These are phyloP conservation scores for Cryptops parisi DNA, from an alignment of 2,888 invertebrate species.

Conservation along the genomic window DNA sequence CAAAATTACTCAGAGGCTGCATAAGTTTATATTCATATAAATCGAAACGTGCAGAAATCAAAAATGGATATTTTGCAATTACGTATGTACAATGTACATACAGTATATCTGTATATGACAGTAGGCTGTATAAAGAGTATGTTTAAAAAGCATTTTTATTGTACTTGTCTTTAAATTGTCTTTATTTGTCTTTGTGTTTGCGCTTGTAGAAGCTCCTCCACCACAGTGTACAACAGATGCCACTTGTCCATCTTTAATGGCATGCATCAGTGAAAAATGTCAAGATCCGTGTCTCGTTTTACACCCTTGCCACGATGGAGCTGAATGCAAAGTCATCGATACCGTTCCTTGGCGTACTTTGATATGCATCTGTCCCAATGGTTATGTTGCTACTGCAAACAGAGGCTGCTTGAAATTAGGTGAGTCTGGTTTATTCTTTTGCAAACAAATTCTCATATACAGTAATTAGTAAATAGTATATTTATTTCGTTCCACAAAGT, in stretches of 20 bases:
- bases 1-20: too few species aligned
- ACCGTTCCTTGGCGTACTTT: slow-evolving; percentile 24
- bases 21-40: too few species aligned
- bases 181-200: too few species aligned
- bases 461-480: background rate
- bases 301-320: slow-evolving; percentile 41
- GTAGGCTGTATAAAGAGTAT: too few species aligned
- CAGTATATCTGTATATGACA: too few species aligned
- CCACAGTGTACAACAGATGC: slow-evolving; percentile 59
- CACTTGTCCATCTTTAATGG: slow-evolving; percentile 72
- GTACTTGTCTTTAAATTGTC: too few species aligned
- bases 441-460: background rate
- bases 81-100: too few species aligned
- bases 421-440: background rate
- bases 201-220: slow-evolving; percentile 8
- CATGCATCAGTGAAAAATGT: slow-evolving; percentile 68
- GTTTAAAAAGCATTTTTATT: too few species aligned
- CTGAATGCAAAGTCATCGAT: slow-evolving; percentile 28
- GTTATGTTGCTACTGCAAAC: slow-evolving; percentile 20
- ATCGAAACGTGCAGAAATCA: too few species aligned
- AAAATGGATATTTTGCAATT: too few species aligned
- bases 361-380: slow-evolving; percentile 23
- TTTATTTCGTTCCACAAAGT: too few species aligned
- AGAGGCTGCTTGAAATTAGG: slow-evolving; percentile 19
- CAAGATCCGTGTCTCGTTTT: slow-evolving; percentile 59